Conservation (phyloP, 2,797 vertebrate genomes). For the Nothura maculosa region DNA sequence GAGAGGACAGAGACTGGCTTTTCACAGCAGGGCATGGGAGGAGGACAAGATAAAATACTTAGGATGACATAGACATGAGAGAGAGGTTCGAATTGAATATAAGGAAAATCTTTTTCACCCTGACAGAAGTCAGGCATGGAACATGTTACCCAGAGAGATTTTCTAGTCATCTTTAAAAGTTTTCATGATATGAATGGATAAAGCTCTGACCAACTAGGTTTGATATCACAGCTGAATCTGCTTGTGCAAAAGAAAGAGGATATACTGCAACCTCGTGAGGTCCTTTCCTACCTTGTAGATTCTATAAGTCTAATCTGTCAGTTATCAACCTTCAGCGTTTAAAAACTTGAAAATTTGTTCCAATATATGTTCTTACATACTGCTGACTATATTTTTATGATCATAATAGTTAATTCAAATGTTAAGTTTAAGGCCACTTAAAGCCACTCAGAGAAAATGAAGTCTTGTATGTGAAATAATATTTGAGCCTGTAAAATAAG, state of each 20-base stretch:
- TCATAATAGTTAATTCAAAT: not conserved
- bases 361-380: not conserved
- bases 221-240: not conserved
- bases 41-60: not conserved
- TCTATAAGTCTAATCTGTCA: not conserved
- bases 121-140: not conserved
- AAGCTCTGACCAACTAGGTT: not conserved
- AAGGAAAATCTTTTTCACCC: not conserved
- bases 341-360: not conserved
- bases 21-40: not conserved
- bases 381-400: not conserved
- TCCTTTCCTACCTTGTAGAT: not conserved
- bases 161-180: not conserved
- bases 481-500: too few species aligned
- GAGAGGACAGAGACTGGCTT: not conserved
- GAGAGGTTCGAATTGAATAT: not conserved
- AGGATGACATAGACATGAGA: not conserved
- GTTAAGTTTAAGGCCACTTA: not conserved
- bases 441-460: not conserved
- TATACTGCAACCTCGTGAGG: not conserved
- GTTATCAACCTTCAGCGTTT: not conserved
- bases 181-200: not conserved
- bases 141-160: not conserved
- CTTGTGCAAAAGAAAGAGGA: not conserved
- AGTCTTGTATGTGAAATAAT: accelerated